A percentile compares a stretch with the other conserved stretches of the same genome.
Conservation (phyloP, 1,140 invertebrate species). For the Dendrolimus kikuchii region DNA sequence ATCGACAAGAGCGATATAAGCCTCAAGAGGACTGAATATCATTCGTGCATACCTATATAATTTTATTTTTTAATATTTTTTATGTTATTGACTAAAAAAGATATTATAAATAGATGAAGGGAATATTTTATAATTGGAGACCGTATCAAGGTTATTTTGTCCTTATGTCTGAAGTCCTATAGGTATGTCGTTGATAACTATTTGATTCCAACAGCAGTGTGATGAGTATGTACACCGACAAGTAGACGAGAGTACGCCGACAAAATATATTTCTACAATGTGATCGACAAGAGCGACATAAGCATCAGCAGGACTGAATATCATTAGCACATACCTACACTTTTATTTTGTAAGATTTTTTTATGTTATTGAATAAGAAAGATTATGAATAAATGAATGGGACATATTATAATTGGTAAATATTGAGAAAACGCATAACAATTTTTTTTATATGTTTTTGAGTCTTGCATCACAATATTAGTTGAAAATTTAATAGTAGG, state of each 20-base stretch:
- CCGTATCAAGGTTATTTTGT: no score
- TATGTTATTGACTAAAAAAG: not conserved
- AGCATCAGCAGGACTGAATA: slow-evolving; percentile 22
- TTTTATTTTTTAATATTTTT: not conserved
- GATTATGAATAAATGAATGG: no score
- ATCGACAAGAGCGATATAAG: slow-evolving; percentile 45
- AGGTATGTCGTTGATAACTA: not conserved
- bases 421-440: no score
- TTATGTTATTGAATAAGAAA: not conserved
- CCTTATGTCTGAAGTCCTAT: no score
- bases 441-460: no score
- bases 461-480: no score
- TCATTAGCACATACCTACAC: not conserved
- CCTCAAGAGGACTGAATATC: slow-evolving; percentile 16
- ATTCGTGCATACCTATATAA: not conserved
- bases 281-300: slow-evolving; percentile 43
- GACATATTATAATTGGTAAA: no score
- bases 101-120: no score
- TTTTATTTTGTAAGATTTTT: not conserved
- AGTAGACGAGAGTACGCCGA: slow-evolving; percentile 12
- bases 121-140: no score
- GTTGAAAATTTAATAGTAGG: no score
- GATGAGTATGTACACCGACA: no score
- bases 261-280: slow-evolving; percentile 23
- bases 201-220: slow-evolving; percentile 9